Conservation (phyloP, 1,140 invertebrate species). For the Drosophila ambigua region DNA sequence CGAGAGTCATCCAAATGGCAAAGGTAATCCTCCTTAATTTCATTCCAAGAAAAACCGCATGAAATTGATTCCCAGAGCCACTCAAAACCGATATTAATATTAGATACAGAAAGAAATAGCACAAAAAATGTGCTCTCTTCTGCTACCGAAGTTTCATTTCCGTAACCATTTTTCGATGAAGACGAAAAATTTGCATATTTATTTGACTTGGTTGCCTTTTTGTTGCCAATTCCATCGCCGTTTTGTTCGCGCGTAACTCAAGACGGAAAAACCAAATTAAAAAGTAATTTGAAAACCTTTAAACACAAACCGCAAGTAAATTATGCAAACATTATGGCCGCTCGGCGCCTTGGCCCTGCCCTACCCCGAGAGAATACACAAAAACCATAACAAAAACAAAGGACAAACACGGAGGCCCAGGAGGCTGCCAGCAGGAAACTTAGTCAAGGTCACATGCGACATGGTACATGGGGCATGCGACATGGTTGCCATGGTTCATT, state of each 20-base stretch:
- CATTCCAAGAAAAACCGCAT: neutral
- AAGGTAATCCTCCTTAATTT: neutral
- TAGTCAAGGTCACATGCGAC: slow-evolving; percentile 71
- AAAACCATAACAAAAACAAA: slow-evolving; percentile 32
- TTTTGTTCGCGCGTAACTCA: slow-evolving; percentile 64
- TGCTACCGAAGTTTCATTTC: slow-evolving; percentile 22
- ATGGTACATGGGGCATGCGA: slow-evolving; percentile 44
- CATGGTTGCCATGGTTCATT: slow-evolving; percentile 54
- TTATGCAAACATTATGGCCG: slow-evolving; percentile 80
- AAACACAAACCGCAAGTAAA: slow-evolving; percentile 79
- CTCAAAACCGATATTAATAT: neutral
- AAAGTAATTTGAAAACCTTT: slow-evolving; percentile 82
- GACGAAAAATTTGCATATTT: slow-evolving; percentile 76
- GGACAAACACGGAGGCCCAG: slow-evolving; percentile 31
- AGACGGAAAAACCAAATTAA: slow-evolving; percentile 81
- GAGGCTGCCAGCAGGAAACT: slow-evolving; percentile 43
- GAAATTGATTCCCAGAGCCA: slow-evolving; percentile 17
- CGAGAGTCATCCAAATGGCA: neutral
- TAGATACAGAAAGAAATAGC: neutral
- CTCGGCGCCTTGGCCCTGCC: neutral
- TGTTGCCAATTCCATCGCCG: slow-evolving; percentile 46
- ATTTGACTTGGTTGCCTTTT: slow-evolving; percentile 64
- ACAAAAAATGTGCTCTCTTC: neutral
- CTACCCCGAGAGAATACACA: slow-evolving; percentile 20
- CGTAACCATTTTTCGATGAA: slow-evolving; percentile 66